Evolutionary conservation across 2,113 vertebrate species (phyloP).

Genomic region (Gracilinanus agilis): DNA sequence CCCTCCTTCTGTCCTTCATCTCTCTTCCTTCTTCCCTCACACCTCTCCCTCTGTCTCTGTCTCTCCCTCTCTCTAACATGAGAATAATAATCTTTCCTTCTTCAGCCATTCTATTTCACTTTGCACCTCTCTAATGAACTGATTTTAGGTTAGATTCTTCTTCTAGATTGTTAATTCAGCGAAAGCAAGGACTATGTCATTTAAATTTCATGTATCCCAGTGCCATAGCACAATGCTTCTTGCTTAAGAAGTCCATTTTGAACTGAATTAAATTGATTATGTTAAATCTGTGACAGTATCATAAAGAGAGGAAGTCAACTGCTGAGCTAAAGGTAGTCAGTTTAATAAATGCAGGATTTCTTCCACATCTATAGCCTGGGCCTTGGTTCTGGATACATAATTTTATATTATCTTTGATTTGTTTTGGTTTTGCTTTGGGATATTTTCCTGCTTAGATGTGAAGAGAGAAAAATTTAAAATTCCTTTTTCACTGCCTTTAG

Average conservation of each 20-base stretch:
- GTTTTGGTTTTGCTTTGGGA: conserved; percentile 18
- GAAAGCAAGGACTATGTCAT: background rate
- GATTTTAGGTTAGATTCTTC: background rate
- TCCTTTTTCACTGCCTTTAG: background rate
- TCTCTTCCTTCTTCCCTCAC: too few species aligned
- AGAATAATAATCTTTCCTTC: background rate
- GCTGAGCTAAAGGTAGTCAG: background rate
- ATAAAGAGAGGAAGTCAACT: background rate
- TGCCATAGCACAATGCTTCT: background rate
- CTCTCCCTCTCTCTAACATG: background rate
- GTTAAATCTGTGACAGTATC: background rate
- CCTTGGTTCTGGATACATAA: background rate
- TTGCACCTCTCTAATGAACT: background rate
- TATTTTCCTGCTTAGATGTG: background rate
- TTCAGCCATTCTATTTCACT: background rate
- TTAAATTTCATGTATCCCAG: background rate
- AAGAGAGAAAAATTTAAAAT: background rate
- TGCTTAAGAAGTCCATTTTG: background rate
- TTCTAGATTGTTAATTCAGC: background rate
- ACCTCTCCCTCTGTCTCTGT: too few species aligned
- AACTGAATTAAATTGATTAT: background rate
- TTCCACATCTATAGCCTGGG: background rate
- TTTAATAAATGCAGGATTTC: background rate
- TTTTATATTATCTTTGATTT: background rate
- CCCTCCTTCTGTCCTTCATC: background rate